Evolutionary conservation across 2,888 invertebrate genomes (phyloP).

Genomic region (Monopis laevigella): DNA sequence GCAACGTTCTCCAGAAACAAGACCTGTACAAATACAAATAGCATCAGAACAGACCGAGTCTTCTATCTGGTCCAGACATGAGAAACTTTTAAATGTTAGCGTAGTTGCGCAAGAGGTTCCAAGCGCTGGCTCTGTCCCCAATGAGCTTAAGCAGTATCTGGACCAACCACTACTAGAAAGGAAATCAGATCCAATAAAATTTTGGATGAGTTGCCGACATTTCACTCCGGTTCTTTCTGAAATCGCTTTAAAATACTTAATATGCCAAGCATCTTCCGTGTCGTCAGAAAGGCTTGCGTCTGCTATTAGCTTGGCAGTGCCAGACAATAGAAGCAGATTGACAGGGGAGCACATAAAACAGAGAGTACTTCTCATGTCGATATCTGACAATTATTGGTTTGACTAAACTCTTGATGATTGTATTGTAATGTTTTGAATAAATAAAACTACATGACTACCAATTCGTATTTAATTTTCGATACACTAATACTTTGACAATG

Average conservation of each 20-base stretch:
- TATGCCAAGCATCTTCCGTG: conserved; percentile 20
- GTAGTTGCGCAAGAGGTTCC: background rate
- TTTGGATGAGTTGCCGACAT: background rate
- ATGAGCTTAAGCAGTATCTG: background rate
- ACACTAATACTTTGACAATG: no score
- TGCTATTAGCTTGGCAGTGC: conserved; percentile 21
- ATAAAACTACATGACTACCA: no score
- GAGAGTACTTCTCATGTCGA: no score
- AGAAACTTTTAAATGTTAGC: conserved; percentile 11
- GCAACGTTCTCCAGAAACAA: conserved; percentile 18
- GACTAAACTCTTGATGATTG: no score
- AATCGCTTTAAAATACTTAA: conserved; percentile 24
- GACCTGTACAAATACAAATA: conserved; percentile 13
- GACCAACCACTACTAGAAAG: conserved; percentile 1
- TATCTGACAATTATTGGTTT: no score
- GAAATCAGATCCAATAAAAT: background rate
- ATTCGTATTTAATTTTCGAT: no score
- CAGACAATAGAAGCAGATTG: no score
- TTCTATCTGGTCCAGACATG: conserved; percentile 22
- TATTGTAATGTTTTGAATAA: no score
- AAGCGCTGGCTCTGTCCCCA: background rate
- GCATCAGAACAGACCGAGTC: conserved; percentile 15
- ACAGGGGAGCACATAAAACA: no score
- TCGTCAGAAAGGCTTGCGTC: conserved; percentile 22
- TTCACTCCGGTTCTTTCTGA: conserved; percentile 25